phyloP scores from a whole-genome alignment of 2,888 invertebrate species.

The Megastigmus dorsalis region DNA sequence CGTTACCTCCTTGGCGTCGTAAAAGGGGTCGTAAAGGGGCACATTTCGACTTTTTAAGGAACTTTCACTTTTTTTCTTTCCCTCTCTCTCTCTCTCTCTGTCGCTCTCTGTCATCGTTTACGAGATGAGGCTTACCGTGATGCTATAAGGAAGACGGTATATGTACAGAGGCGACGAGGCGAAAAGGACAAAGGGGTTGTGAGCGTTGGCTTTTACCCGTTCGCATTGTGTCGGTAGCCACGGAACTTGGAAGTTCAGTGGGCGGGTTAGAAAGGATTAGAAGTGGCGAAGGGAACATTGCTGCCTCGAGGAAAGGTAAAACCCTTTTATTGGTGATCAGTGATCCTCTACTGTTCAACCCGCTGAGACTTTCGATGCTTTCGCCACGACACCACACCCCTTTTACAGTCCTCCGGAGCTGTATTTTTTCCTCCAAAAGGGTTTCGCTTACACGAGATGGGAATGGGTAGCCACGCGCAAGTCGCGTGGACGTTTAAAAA shows the following conservation, averaged over 20 bases:
- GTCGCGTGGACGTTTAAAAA: conserved; percentile 55
- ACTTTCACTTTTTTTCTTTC: conserved; percentile 70
- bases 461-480: conserved; percentile 59
- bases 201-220: conserved; percentile 63
- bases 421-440: conserved; percentile 67
- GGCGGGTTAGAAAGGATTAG: conserved; percentile 68
- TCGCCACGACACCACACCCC: conserved; percentile 59
- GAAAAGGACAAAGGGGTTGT: conserved; percentile 60
- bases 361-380: conserved; percentile 59
- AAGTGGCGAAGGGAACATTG: conserved; percentile 61
- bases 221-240: conserved; percentile 62
- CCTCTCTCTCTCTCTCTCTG: too few relatives aligned
- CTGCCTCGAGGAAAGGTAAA: conserved; percentile 57
- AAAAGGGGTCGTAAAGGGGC: conserved; percentile 61
- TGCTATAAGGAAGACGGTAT: too few relatives aligned
- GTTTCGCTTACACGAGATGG: conserved; percentile 55
- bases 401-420: conserved; percentile 62
- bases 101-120: conserved; percentile 26
- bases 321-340: conserved; percentile 73
- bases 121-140: background rate
- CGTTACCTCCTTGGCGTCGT: conserved; percentile 45
- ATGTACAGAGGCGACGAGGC: conserved; percentile 44
- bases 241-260: conserved; percentile 60
- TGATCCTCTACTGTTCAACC: conserved; percentile 68
- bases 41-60: conserved; percentile 35